These are phyloP conservation scores for Stenurella melanura DNA, from an alignment of 2,888 invertebrate species.

Conservation along the genomic window DNA sequence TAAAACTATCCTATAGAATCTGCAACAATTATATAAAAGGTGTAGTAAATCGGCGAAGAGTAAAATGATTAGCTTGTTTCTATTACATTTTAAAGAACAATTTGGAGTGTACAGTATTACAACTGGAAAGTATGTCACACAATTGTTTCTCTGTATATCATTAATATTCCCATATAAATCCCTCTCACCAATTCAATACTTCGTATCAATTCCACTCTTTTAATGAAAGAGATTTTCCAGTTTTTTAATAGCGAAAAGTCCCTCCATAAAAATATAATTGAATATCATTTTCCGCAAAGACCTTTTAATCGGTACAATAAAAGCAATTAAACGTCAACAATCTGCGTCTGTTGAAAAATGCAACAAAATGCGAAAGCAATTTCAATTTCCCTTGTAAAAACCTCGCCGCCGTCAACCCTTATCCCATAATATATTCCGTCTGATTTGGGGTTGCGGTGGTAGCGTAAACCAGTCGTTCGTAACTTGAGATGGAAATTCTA, in stretches of 20 bases:
- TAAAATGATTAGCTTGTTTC: too few species aligned
- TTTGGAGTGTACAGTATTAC: too few species aligned
- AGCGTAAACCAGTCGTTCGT: conserved; percentile 16
- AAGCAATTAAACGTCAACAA: conserved; percentile 30
- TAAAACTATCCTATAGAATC: too few species aligned
- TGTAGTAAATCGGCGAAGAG: too few species aligned
- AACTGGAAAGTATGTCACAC: too few species aligned
- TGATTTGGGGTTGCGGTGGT: conserved; percentile 51
- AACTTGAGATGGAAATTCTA: conserved; percentile 16
- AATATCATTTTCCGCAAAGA: conserved; percentile 18
- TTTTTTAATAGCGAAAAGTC: not conserved
- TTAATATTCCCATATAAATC: too few species aligned
- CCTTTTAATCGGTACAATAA: conserved; percentile 22
- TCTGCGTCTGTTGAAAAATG: conserved; percentile 39
- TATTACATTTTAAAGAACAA: too few species aligned
- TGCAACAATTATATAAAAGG: too few species aligned
- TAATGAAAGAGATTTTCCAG: not conserved
- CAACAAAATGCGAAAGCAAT: conserved; percentile 40
- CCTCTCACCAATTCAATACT: too few species aligned
- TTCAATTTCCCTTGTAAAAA: conserved; percentile 37
- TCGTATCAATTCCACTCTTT: not conserved
- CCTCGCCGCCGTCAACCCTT: conserved; percentile 58
- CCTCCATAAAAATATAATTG: conserved; percentile 15
- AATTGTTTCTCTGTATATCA: too few species aligned
- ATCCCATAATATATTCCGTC: conserved; percentile 65